These are phyloP conservation scores for Fopius arisanus DNA, from an alignment of 1,140 invertebrate genomes.

Conservation along the genomic window DNA sequence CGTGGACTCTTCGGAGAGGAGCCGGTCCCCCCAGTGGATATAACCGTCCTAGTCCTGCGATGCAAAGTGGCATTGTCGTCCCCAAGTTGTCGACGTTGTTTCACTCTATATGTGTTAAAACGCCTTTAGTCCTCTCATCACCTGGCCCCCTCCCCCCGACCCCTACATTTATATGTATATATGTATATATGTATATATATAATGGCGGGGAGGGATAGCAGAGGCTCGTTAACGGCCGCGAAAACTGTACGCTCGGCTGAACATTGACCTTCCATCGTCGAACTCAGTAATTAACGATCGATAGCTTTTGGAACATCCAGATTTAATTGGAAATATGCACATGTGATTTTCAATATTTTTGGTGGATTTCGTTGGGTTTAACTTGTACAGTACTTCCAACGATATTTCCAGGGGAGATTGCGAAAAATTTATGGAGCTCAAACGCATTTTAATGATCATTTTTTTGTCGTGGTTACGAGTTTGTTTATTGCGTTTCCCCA, in stretches of 20 bases:
- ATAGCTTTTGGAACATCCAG: slow-evolving; percentile 9
- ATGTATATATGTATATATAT: neutral
- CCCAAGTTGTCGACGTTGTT: slow-evolving; percentile 28
- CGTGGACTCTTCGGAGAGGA: neutral
- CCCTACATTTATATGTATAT: neutral
- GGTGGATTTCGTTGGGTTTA: neutral
- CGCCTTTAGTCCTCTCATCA: neutral
- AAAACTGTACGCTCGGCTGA: slow-evolving; percentile 10
- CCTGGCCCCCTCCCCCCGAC: neutral
- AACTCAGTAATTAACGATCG: slow-evolving; percentile 24
- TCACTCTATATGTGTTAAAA: slow-evolving; percentile 8
- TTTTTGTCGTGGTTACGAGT: neutral
- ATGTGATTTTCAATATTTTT: neutral
- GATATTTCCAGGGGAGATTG: neutral
- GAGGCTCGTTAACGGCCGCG: slow-evolving; percentile 22
- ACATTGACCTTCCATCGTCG: slow-evolving; percentile 20
- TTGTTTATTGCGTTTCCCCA: neutral
- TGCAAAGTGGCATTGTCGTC: slow-evolving; percentile 53
- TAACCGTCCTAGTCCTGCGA: slow-evolving; percentile 39
- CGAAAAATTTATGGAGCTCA: neutral
- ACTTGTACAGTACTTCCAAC: neutral
- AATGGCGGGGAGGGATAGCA: neutral
- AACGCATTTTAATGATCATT: neutral
- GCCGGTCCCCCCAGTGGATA: neutral
- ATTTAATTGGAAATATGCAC: slow-evolving; percentile 24